Evolutionary conservation across 2,797 vertebrate species (phyloP), one percentile per base, ranked within the genome.

Genomic region (Alauda arvensis): DNA sequence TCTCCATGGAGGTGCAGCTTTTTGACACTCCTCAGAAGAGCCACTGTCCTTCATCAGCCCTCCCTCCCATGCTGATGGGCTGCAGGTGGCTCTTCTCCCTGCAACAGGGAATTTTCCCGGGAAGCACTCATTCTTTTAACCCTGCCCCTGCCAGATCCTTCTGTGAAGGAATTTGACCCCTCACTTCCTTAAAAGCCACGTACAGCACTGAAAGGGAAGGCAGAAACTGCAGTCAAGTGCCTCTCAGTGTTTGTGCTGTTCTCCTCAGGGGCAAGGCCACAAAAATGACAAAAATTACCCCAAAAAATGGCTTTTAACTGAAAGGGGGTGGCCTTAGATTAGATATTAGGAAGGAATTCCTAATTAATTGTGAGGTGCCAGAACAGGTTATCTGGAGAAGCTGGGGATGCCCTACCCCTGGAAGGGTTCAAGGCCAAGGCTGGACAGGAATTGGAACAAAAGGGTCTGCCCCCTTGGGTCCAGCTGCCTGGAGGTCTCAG

Each of bases 1-100:
- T 14, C 11, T 51, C 16, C 3, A 0, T 3, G 9, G 40, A 45
- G 45, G 2, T 26, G 6, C 10, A 18, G 12, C 29, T 76, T 74
- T 56, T 34, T 59, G 80, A 25, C 26, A 9, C 28, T 25, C 2
- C 60, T 79, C 13, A 28, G 63, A 78, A 43, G 49, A 74, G 21
- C 37, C 52, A 17, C 67, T 43, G 70, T 9, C 40, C 77, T 60
- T 71, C 59, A 80, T 28, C 37, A 37, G 37, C 37, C 66, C 40
- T 4, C 66, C 40, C 29, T n/a, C 26, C 31, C 21, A 2, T 3
- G 57, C 14, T 66, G 56, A 76, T 28, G 74, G 52, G 55, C 45
- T 85, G 56, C 74, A 75, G 60, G 67, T 81, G 63, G 34, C 14
- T 72, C 39, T 21, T 39, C 49, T 74, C 39, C 31, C 57, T 28